phyloP scores from a whole-genome alignment of 2,113 vertebrate genomes.

The Nerophis lumbriciformis region DNA sequence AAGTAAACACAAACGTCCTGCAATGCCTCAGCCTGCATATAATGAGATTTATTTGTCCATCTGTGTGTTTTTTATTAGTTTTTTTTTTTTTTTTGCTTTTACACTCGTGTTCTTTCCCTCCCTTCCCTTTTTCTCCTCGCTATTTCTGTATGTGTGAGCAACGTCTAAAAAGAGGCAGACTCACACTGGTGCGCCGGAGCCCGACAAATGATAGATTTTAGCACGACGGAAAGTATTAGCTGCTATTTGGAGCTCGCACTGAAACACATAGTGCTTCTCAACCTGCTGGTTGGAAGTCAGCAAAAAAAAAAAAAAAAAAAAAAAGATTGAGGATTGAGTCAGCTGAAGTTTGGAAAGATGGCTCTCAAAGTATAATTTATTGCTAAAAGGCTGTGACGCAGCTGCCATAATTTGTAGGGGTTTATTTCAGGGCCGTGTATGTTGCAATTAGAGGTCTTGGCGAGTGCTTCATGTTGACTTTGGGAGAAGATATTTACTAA shows the following conservation, averaged over 20 bases:
- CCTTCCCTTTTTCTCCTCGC: constrained; percentile 17
- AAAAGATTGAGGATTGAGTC: neutral
- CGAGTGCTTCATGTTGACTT: neutral
- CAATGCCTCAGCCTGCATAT: constrained; percentile 27
- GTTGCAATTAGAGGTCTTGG: neutral
- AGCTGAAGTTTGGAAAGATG: constrained; percentile 1
- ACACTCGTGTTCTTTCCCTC: constrained; percentile 15
- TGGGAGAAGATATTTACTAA: neutral
- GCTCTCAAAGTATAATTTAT: neutral
- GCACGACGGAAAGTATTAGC: neutral
- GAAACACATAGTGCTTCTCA: neutral
- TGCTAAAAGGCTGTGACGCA: neutral
- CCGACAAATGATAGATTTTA: constrained; percentile 14
- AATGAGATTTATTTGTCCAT: constrained; percentile 38
- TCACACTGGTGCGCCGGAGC: constrained; percentile 6
- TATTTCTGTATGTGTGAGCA: constrained; percentile 39
- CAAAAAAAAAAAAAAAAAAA: neutral
- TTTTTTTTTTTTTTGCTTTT: constrained; percentile 16
- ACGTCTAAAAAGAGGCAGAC: constrained; percentile 30
- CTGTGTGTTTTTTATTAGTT: constrained; percentile 20
- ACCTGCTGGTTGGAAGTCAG: neutral
- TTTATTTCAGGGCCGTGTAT: neutral
- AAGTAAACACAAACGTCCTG: constrained; percentile 60
- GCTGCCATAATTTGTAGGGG: neutral
- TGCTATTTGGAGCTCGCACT: neutral